These are phyloP conservation scores for Euwallacea fornicatus DNA, from an alignment of 1,140 invertebrate species.

Conservation along the genomic window DNA sequence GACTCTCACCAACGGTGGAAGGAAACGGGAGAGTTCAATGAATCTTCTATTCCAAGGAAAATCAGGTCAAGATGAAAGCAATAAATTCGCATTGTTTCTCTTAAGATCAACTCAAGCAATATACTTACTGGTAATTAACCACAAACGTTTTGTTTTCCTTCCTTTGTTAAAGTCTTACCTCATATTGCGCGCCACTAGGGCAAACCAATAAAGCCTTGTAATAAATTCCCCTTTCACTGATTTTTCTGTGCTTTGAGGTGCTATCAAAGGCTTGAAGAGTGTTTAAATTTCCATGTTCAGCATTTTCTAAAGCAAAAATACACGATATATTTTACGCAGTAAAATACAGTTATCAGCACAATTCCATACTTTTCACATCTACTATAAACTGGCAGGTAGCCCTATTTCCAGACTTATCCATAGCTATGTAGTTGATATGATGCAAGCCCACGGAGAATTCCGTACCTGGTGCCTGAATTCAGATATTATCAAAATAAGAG, in stretches of 20 bases:
- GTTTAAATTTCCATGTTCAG: conserved; percentile 30
- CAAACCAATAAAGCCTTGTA: conserved; percentile 49
- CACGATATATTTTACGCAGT: conserved; percentile 35
- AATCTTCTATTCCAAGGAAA: no score
- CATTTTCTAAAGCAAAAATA: conserved; percentile 10
- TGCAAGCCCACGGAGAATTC: conserved; percentile 62
- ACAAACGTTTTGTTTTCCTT: no score
- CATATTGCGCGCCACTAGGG: conserved; percentile 46
- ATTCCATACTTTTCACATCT: conserved; percentile 59
- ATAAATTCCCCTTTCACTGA: conserved; percentile 4
- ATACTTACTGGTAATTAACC: no score
- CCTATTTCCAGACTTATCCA: conserved; percentile 63
- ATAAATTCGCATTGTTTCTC: no score
- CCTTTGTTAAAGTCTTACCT: conserved; percentile 4
- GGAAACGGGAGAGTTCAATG: not conserved
- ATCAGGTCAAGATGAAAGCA: no score
- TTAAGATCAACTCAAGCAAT: no score
- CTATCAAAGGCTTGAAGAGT: conserved; percentile 1
- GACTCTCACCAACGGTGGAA: no score
- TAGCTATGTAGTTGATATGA: conserved; percentile 65
- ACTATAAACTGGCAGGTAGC: conserved; percentile 66
- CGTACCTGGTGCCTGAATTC: conserved; percentile 61
- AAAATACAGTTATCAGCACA: conserved; percentile 12
- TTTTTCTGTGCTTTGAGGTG: conserved; percentile 9
- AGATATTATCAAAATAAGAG: conserved; percentile 5